A percentile compares a stretch with the other conserved stretches of the same genome.
These are phyloP conservation scores for Crematogaster levior DNA, from an alignment of 2,888 invertebrate genomes.

Conservation along the genomic window DNA sequence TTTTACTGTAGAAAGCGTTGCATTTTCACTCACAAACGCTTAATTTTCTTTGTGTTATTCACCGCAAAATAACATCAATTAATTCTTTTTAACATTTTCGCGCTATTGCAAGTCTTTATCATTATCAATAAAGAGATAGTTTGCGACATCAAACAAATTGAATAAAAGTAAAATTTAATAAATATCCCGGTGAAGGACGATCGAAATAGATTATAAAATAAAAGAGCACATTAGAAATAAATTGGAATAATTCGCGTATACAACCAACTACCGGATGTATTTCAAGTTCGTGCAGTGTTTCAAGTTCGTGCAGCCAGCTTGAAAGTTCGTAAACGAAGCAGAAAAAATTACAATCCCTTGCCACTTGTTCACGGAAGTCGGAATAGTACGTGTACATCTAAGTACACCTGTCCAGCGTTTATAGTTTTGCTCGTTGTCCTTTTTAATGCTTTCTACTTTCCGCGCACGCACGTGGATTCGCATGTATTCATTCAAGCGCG, in stretches of 20 bases:
- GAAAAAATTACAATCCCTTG: conserved; percentile 40
- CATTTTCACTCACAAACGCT: background rate
- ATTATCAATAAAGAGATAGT: background rate
- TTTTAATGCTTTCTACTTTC: conserved; percentile 73
- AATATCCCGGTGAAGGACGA: background rate
- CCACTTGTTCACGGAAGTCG: conserved; percentile 54
- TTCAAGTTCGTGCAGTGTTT: background rate
- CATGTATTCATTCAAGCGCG: conserved; percentile 60
- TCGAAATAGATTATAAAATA: background rate
- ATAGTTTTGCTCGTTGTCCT: conserved; percentile 61
- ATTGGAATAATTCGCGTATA: background rate
- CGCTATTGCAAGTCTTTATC: background rate
- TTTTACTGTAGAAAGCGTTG: conserved; percentile 29
- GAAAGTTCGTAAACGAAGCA: conserved; percentile 48
- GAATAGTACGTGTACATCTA: conserved; percentile 48
- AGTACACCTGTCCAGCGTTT: conserved; percentile 8
- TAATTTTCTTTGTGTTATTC: conserved; percentile 18
- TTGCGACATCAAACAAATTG: background rate
- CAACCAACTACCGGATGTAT: conserved; percentile 3
- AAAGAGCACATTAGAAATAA: background rate
- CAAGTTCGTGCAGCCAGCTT: conserved; percentile 1
- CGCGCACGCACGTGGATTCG: conserved; percentile 43
- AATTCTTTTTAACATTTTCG: background rate
- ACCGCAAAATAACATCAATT: background rate
- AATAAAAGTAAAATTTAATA: background rate